Base-by-base conservation (phyloP, 2,888 invertebrate species). In the Slavum lentiscoides region DNA sequence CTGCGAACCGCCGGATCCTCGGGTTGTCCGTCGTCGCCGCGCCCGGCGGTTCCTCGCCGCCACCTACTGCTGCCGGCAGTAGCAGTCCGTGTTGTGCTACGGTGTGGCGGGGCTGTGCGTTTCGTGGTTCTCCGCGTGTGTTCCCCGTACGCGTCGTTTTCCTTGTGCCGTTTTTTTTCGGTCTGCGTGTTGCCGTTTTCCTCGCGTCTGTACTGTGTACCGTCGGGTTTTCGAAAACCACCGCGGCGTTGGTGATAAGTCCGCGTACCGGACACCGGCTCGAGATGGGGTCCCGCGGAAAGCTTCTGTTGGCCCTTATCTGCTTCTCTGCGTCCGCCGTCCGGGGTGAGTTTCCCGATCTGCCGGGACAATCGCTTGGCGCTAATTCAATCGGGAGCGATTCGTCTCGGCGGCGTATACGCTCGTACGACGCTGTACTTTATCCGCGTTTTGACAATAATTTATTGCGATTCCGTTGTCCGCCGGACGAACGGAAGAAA, bases 201-300 rank as follows among this genome's bases (percentile, higher is more conserved):
- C 30, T 30, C 30, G 30, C 17, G 37, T 17, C n/a, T 61, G 8
- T 43, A 43, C 43, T 9, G 43, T 43, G 43, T 7, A 43, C 9
- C 3, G 3, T 11, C 30, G 9, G 49, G 0, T 53, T 39, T 23
- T n/a, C 13, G 17, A 58, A 66, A 62, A 19, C 53, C 17, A 1
- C 11, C 7, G 23, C 15, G 30, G n/a, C 43, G 13, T n/a, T 9
- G 37, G 13, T 19, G 9, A 7, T 55, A 23, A 58, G 55, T 80
- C 64, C 43, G 43, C n/a, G 30, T 30, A 30, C 70, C 72, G 23
- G 43, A 55, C 13, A 72, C 80, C 80, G 49, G 49, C 13, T 70
- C 9, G 64, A 43, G 53, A 80, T 80, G 80, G 80, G 80, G 80
- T 80, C 72, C 72, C 64, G 72, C 72, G 70, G 64, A 72, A 70